phyloP scores from a whole-genome alignment of 2,113 vertebrate species.

The Tapirus terrestris region DNA sequence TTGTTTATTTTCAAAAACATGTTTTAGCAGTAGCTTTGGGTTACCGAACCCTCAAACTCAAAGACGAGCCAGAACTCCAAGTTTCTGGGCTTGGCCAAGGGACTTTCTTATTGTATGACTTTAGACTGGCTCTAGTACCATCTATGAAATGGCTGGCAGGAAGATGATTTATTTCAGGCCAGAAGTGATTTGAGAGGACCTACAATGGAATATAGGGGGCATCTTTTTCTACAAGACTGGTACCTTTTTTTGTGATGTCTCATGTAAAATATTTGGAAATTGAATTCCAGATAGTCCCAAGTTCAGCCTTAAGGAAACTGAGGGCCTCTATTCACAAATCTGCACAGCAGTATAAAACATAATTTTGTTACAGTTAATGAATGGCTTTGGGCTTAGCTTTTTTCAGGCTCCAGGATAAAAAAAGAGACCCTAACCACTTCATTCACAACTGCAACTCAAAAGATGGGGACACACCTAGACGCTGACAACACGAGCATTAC shows the following conservation, averaged over 20 bases:
- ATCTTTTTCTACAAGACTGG: not conserved
- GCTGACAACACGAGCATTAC: not conserved
- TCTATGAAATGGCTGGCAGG: not conserved
- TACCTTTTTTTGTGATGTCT: not conserved
- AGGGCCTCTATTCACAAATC: not conserved
- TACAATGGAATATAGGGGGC: rapidly evolving
- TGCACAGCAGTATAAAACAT: not conserved
- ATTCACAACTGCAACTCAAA: not conserved
- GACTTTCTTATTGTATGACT: not conserved
- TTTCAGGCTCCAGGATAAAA: not conserved
- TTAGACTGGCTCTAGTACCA: not conserved
- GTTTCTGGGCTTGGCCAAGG: not conserved
- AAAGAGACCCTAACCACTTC: not conserved
- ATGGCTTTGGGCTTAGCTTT: not conserved
- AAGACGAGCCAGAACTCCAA: not conserved
- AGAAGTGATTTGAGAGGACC: not conserved
- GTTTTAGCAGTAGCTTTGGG: constrained; percentile 11
- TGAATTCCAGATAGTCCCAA: not conserved
- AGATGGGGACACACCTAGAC: not conserved
- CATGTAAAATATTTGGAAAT: not conserved
- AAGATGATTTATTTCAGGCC: not conserved
- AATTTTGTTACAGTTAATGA: not conserved
- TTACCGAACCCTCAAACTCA: constrained; percentile 6
- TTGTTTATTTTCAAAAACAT: constrained; percentile 57
- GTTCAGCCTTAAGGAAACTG: not conserved